Evolutionary conservation across 2,113 vertebrate genomes (phyloP), one percentile per base, ranked within the genome.

Genomic region (Chinchilla lanigera): DNA sequence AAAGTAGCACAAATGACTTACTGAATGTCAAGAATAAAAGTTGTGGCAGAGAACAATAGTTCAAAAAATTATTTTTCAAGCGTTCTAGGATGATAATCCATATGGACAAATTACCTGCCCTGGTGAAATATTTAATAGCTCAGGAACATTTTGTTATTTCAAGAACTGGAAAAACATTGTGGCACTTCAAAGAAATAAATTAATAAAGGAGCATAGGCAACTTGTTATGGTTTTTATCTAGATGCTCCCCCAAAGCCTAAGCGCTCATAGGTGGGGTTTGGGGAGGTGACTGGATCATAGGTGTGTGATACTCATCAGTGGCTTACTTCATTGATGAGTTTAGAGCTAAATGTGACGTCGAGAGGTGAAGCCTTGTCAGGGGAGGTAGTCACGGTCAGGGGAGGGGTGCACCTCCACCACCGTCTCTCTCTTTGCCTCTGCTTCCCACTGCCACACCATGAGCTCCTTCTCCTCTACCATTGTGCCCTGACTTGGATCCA

Each of bases 121-220:
- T 90, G 81, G 24, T 92, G 65, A 94, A 92, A 85, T 90, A 86
- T 65, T 94, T 88, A 96, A 83, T 95, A 87, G 33, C 52, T 94
- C 63, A 77, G 60, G 75, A 97, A 93, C 61, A 95, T 47, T 91
- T 86, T 89, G 35, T 58, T 84, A 80, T 94, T 75, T 86, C 47
- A 95, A 26, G 65, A 35, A 14, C 60, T 38, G 12, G 41, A 86
- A 86, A 35, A 93, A 73, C 8, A 89, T 83, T 60, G 44, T 83
- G 61, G 82, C 47, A 73, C 44, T 89, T 96, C 86, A 95, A 83
- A 86, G 67, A 84, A 97, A 94, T 86, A 84, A 95, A 44, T 24
- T 67, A 33, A 96, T 85, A 83, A 95, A 82, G 50, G 67, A 93
- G 86, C 60, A 33, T 24, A 73, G 14, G 85, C 60, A 85, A 52